phyloP scores from a whole-genome alignment of 2,797 vertebrate genomes.

The Sebastes umbrosus region DNA sequence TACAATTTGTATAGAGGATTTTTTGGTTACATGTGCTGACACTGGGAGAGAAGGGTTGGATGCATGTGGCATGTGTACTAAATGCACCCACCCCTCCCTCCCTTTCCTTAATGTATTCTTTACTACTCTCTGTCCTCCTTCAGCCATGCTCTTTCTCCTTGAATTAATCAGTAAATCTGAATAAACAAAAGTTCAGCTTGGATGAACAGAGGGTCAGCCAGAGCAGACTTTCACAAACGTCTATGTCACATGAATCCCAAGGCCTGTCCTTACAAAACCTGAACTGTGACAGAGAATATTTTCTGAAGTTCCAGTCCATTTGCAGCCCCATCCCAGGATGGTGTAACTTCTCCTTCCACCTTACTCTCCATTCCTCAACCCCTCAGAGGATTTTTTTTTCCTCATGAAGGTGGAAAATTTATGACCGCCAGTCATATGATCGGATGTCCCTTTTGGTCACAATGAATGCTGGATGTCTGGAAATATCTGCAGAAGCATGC shows the following conservation, averaged over 20 bases:
- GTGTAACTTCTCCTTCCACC: neutral
- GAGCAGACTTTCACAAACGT: neutral
- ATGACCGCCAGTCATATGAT: neutral
- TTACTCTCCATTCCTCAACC: neutral
- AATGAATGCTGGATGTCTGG: neutral
- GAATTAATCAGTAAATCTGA: constrained; percentile 1
- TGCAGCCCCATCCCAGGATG: neutral
- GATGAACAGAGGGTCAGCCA: constrained; percentile 9
- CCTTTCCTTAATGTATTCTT: constrained; percentile 13
- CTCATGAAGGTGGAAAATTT: neutral
- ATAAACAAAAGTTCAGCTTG: constrained; percentile 18
- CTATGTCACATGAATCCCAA: neutral
- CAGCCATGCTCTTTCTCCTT: constrained; percentile 7
- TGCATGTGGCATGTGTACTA: neutral
- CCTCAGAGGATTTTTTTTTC: neutral
- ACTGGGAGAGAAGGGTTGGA: neutral
- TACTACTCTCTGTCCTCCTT: constrained; percentile 1
- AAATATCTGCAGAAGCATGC: neutral
- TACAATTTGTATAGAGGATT: neutral
- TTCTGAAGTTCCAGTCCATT: neutral
- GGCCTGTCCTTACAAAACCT: neutral
- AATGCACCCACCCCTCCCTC: neutral
- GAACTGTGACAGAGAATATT: neutral
- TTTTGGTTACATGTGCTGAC: neutral
- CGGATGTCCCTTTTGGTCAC: neutral